Evolutionary conservation across 1,140 invertebrate species (phyloP), one percentile per base, ranked within the genome.

Genomic region (Cyclina sinensis): DNA sequence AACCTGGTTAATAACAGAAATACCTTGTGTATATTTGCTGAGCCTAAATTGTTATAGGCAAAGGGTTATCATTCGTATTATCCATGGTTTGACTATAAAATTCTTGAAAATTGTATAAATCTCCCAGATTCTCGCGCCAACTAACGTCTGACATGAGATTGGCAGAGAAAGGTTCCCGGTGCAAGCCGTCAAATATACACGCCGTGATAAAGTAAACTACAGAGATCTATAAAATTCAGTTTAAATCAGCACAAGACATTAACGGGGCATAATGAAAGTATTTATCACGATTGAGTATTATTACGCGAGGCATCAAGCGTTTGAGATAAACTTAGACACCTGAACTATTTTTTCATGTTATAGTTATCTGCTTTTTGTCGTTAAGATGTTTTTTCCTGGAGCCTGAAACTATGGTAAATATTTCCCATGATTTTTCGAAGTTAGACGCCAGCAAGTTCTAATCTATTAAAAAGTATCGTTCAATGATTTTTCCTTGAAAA

Each of bases 1-100:
- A n/a, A n/a, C n/a, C n/a, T n/a, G n/a, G n/a, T n/a, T n/a, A 70
- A 70, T 70, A 70, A n/a, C 65, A 70, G 65, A 70, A 70, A 70
- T 70, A 39, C 65, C 65, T 27, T 18, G 65, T 37, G 65, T 70
- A 70, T 78, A 78, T 78, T 78, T 78, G 73, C 48, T 27, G 32
- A 54, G 73, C 73, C 32, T 78, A 78, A 78, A 18, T 54, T 78
- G 73, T 30, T 48, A 48, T 16, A 54, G n/a, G 30, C 39, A 78
- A 24, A 46, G 73, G 48, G 39, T 78, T 48, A 48, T 48, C 73
- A 21, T 30, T 27, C 46, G 3, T n/a, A 78, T 78, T 43, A 48
- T 37, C 73, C n/a, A 32, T 32, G 39, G 14, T 48, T 48, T 27
- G 73, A 24, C 73, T 78, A 54, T 78, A 78, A 78, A 78, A 46